Percentiles rank a stretch among this genome's conserved stretches.
Evolutionary conservation across 2,797 vertebrate genomes (phyloP).

Genomic region (Sylvia borin): DNA sequence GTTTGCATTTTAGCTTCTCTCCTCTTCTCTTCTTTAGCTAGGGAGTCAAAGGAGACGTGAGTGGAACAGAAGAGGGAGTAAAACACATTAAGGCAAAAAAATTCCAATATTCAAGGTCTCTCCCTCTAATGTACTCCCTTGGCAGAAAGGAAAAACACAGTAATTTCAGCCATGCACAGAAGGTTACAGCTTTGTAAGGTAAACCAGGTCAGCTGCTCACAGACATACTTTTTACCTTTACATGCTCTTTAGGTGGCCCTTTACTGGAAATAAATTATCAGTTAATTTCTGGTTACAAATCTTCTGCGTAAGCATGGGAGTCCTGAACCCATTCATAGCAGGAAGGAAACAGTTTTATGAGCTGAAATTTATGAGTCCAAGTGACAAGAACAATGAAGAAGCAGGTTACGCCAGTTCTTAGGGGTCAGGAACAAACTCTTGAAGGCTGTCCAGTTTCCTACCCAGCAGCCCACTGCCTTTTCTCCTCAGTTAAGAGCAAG

Average conservation of each 20-base stretch:
- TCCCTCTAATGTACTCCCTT: background rate
- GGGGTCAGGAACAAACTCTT: background rate
- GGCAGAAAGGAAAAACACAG: background rate
- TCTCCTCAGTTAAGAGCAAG: background rate
- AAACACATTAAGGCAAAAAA: background rate
- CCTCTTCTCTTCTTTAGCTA: background rate
- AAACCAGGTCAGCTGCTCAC: background rate
- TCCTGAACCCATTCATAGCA: background rate
- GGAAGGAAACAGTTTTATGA: constrained; percentile 41
- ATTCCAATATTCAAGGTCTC: background rate
- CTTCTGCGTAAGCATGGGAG: background rate
- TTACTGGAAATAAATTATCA: background rate
- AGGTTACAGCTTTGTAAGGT: background rate
- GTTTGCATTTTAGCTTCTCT: background rate
- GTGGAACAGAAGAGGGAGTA: background rate
- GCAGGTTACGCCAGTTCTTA: background rate
- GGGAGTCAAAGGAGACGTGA: background rate
- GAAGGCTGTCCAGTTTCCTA: background rate
- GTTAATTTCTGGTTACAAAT: background rate
- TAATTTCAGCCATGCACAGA: background rate
- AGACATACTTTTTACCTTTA: background rate
- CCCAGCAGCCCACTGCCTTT: background rate
- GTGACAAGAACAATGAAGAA: background rate
- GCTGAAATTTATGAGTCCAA: background rate
- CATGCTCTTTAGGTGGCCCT: background rate